Evolutionary conservation across 2,113 vertebrate species (phyloP).

Genomic region (Tyto alba): DNA sequence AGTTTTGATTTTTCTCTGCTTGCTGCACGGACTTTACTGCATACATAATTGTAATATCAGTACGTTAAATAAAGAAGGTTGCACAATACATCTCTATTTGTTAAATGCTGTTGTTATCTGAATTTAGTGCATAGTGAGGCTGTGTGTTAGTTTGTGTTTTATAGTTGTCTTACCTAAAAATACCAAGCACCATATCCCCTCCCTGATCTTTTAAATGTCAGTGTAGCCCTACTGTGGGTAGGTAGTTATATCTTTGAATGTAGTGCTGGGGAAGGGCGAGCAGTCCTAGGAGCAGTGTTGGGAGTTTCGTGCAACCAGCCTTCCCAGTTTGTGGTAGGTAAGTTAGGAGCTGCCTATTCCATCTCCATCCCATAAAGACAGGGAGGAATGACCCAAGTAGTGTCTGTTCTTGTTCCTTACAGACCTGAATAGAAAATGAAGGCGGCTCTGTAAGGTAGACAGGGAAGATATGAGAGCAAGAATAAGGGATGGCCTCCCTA

Average conservation of each 20-base stretch:
- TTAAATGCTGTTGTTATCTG: background rate
- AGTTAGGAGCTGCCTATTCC: background rate
- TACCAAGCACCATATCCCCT: background rate
- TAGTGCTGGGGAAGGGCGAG: background rate
- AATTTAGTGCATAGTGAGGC: background rate
- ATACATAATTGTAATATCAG: background rate
- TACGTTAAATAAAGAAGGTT: background rate
- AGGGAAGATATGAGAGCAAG: background rate
- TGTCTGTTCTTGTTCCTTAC: background rate
- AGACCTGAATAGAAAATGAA: background rate
- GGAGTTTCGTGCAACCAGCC: background rate
- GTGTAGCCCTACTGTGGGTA: background rate
- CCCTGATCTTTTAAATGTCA: background rate
- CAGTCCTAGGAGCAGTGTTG: background rate
- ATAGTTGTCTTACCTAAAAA: background rate
- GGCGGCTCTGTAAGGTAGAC: accelerated
- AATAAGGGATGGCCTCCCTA: background rate
- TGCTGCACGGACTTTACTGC: background rate
- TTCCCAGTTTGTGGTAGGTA: background rate
- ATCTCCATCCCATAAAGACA: background rate
- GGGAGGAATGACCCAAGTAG: accelerated
- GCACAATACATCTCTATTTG: background rate
- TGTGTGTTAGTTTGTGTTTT: background rate
- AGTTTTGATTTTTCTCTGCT: background rate
- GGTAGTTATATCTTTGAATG: background rate